phyloP scores from a whole-genome alignment of 64 coral and sea anemone species.

The Dendrophyllia cribrosa region DNA sequence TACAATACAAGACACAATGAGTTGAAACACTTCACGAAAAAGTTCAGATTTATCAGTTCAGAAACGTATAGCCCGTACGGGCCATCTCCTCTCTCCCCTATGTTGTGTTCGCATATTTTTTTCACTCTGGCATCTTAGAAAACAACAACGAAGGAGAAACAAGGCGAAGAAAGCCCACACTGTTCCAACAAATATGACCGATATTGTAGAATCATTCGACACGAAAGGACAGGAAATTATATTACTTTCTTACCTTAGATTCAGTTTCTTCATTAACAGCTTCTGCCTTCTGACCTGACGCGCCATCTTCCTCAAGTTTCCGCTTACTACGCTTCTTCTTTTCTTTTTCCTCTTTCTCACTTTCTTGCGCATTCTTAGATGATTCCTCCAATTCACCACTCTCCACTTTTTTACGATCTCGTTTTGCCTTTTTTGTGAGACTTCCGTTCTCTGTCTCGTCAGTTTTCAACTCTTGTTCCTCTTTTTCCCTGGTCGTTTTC shows the following conservation, averaged over 20 bases:
- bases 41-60: no score
- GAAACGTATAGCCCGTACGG: no score
- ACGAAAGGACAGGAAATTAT: background rate
- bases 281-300: background rate
- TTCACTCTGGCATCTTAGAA: no score
- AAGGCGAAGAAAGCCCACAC: no score
- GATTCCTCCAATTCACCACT: no score
- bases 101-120: no score
- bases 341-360: background rate
- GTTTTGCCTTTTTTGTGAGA: background rate
- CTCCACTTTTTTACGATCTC: background rate
- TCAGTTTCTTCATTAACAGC: background rate
- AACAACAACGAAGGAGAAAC: no score
- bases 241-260: background rate
- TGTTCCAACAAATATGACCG: no score
- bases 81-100: no score
- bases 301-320: background rate
- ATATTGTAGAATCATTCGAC: no score
- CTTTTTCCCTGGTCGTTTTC: background rate
- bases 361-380: background rate
- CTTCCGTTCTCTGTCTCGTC: background rate
- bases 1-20: no score
- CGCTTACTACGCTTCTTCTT: background rate
- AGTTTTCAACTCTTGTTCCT: background rate
- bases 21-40: no score